Evolutionary conservation across 2,888 invertebrate genomes (phyloP).

Genomic region (Lathronympha strigana): DNA sequence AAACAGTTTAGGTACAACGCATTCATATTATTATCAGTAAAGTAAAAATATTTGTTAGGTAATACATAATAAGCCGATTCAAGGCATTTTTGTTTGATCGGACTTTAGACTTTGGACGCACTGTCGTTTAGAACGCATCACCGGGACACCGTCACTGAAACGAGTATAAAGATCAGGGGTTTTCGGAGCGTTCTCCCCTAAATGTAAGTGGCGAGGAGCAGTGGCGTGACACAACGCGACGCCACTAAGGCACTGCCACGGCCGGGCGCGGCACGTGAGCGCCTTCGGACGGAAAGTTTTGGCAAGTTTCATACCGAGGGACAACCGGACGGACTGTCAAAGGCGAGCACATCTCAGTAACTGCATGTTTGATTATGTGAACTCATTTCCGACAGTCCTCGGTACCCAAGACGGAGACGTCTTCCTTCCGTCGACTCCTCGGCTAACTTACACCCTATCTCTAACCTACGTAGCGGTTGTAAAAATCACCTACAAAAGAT

Average conservation of each 20-base stretch:
- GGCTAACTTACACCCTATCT: slow-evolving; percentile 76
- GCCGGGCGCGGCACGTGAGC: slow-evolving; percentile 52
- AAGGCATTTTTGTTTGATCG: not conserved
- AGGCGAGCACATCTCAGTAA: slow-evolving; percentile 11
- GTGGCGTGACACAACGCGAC: slow-evolving; percentile 44
- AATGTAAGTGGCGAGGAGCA: slow-evolving; percentile 20
- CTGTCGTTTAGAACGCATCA: slow-evolving; percentile 10
- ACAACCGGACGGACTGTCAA: slow-evolving; percentile 58
- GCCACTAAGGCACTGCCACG: slow-evolving; percentile 69
- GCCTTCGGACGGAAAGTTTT: slow-evolving; percentile 79
- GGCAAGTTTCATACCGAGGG: slow-evolving; percentile 77
- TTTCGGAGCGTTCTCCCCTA: not conserved
- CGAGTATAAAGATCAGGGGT: not conserved
- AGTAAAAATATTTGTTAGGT: no score
- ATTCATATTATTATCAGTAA: not conserved
- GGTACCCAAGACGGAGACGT: slow-evolving; percentile 31
- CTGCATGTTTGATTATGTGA: slow-evolving; percentile 2
- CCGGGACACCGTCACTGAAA: not conserved
- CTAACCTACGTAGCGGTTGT: slow-evolving; percentile 84
- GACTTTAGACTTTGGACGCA: not conserved
- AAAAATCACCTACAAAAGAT: slow-evolving; percentile 85
- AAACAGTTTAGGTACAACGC: not conserved
- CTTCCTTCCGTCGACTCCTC: slow-evolving; percentile 61
- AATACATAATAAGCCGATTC: not conserved
- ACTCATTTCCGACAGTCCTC: slow-evolving; percentile 25